Percentiles rank a stretch among this genome's conserved stretches.
phyloP scores from a whole-genome alignment of 2,113 vertebrate genomes.

The Sylvilagus bachmani region DNA sequence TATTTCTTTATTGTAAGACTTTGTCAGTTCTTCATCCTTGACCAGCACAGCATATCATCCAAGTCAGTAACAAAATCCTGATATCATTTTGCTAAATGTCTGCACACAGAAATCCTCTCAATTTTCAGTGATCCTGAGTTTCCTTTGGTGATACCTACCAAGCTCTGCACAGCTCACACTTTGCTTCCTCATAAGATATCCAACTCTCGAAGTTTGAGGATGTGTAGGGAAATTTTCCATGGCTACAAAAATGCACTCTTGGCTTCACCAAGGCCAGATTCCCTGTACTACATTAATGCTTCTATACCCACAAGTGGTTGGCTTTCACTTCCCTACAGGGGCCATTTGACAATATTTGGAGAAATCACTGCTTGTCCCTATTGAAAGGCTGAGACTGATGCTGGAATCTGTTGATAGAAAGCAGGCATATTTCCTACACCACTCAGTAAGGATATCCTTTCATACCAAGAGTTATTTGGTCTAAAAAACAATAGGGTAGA shows the following conservation, averaged over 20 bases:
- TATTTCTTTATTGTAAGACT: neutral
- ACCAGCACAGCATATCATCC: neutral
- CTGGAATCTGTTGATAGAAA: neutral
- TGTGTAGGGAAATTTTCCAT: neutral
- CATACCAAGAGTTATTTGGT: neutral
- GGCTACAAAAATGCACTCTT: neutral
- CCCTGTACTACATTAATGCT: neutral
- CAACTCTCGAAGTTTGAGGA: neutral
- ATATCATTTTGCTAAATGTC: neutral
- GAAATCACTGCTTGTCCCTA: neutral
- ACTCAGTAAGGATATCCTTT: fast-evolving
- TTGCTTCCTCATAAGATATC: neutral
- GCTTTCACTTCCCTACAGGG: neutral
- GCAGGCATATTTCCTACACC: neutral
- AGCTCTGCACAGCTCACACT: neutral
- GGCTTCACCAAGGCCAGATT: neutral
- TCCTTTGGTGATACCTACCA: neutral
- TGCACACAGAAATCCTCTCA: neutral
- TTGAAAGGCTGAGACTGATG: fast-evolving
- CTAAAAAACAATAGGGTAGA: neutral
- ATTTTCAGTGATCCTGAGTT: neutral
- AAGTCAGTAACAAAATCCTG: neutral
- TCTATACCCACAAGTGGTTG: neutral
- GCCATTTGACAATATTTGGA: neutral
- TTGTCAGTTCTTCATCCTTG: neutral